Conservation (phyloP, 1,140 invertebrate species). For the Tetramorium parvispinum region DNA sequence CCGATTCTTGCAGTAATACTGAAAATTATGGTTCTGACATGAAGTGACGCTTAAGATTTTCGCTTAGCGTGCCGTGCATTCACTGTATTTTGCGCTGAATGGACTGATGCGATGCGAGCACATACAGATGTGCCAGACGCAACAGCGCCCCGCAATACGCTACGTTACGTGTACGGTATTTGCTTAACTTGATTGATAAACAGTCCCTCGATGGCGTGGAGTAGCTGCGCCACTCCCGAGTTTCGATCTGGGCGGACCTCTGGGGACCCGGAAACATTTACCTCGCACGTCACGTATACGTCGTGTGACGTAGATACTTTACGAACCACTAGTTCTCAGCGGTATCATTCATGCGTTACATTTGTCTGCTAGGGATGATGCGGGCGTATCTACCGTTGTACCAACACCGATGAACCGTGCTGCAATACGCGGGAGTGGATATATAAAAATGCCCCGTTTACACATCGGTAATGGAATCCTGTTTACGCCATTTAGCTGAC, state of each 20-base stretch:
- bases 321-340: slow-evolving; percentile 53
- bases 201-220: slow-evolving; percentile 64
- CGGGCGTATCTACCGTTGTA: background rate
- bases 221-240: slow-evolving; percentile 47
- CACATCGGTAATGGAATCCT: slow-evolving; percentile 31
- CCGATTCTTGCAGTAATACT: background rate
- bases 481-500: slow-evolving; percentile 5
- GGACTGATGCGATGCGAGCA: slow-evolving; percentile 7
- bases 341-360: slow-evolving; percentile 48
- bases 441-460: slow-evolving; percentile 23
- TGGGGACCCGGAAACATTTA: slow-evolving; percentile 58
- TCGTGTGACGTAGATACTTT: slow-evolving; percentile 57
- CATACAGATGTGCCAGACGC: slow-evolving; percentile 35
- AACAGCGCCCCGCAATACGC: slow-evolving; percentile 39
- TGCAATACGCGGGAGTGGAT: background rate
- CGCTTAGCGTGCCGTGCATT: background rate
- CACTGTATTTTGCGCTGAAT: slow-evolving; percentile 6
- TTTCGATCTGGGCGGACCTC: slow-evolving; percentile 63
- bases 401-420: slow-evolving; percentile 11
- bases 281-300: slow-evolving; percentile 64
- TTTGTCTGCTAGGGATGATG: slow-evolving; percentile 51
- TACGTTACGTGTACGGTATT: slow-evolving; percentile 64
- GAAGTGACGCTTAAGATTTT: slow-evolving; percentile 18
- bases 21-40: slow-evolving; percentile 2
- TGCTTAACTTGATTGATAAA: slow-evolving; percentile 76